Percentiles rank a stretch among this genome's conserved stretches.
Evolutionary conservation across 2,113 vertebrate genomes (phyloP).

Genomic region (Sisor rabdophorus): DNA sequence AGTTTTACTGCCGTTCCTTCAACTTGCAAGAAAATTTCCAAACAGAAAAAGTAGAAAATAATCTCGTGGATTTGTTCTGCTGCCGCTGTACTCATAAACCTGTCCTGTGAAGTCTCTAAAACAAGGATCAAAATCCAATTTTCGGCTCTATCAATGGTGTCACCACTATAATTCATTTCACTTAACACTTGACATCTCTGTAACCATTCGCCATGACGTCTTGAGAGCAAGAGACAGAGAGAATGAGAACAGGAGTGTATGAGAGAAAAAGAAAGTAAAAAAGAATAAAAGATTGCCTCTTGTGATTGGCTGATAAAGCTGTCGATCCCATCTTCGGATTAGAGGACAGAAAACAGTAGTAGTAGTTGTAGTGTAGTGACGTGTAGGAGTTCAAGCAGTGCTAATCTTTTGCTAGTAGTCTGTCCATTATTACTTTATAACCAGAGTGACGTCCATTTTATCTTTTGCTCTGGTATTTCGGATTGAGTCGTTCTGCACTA

Average conservation of each 20-base stretch:
- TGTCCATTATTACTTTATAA: conserved; percentile 54
- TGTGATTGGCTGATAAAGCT: conserved; percentile 21
- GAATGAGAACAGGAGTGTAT: neutral
- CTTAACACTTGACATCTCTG: neutral
- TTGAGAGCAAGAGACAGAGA: neutral
- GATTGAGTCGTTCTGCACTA: conserved; percentile 23
- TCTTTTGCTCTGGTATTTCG: conserved; percentile 15
- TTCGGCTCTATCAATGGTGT: no score
- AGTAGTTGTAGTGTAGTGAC: conserved; percentile 26
- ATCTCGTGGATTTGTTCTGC: neutral
- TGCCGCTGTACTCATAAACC: conserved; percentile 1
- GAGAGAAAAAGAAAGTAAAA: neutral
- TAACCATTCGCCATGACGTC: neutral
- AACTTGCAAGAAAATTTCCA: conserved; percentile 11
- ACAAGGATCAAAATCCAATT: neutral
- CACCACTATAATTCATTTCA: no score
- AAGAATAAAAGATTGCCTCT: neutral
- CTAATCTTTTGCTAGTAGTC: conserved; percentile 56
- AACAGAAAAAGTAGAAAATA: neutral
- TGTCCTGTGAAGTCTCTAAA: neutral
- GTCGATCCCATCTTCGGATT: conserved; percentile 33
- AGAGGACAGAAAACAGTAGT: conserved; percentile 52
- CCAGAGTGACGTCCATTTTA: conserved; percentile 52
- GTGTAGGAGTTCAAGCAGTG: neutral
- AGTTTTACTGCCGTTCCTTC: neutral